Evolutionary conservation across 2,888 invertebrate genomes (phyloP), one percentile per base, ranked within the genome.

Genomic region (Tridacna gigas): DNA sequence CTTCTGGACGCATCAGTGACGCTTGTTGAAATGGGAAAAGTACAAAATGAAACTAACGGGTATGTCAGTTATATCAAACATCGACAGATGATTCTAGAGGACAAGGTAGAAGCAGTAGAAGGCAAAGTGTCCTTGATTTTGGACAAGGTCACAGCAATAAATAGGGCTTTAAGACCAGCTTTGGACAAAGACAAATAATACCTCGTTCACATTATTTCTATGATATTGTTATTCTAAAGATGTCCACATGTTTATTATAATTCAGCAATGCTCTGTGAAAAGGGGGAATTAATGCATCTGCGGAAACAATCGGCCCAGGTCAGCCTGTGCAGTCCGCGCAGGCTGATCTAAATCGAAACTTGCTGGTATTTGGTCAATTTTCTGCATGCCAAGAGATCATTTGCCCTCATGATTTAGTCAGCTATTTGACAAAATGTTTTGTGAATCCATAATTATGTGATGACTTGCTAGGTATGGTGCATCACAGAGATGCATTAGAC

Each of bases 1-100:
- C 86, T 93, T 15, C 56, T 90, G 60, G 94, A 94, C 84, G 91
- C 89, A 56, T 89, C 92, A 7, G 90, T 94, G 37, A 93, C 92
- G 0, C 75, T 94, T 71, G 89, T 93, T 18, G 93, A 94, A 77
- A 88, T 93, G 80, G 89, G 88, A 74, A 92, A 91, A 79, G 80
- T 90, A 0, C 93, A 93, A 82, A 69, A 66, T 20, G 91, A 91
- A 37, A 86, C 88, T 69, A 82, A 87, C 13, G 73, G 74, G 12
- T 79, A 87, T 12, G 75, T 92, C 0, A 77, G 86, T 56, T 48
- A 82, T 15, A 79, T 92, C 47, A 84, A 83, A 75, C 76, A 82
- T 28, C 83, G 88, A 67, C 91, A 92, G 80, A 51, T 83, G 7
- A 77, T 86, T 1, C 73, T 92, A 18, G 91, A 92, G 45, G 91